These are phyloP conservation scores for Girardinus metallicus DNA, from an alignment of 2,797 vertebrate species.

Conservation along the genomic window DNA sequence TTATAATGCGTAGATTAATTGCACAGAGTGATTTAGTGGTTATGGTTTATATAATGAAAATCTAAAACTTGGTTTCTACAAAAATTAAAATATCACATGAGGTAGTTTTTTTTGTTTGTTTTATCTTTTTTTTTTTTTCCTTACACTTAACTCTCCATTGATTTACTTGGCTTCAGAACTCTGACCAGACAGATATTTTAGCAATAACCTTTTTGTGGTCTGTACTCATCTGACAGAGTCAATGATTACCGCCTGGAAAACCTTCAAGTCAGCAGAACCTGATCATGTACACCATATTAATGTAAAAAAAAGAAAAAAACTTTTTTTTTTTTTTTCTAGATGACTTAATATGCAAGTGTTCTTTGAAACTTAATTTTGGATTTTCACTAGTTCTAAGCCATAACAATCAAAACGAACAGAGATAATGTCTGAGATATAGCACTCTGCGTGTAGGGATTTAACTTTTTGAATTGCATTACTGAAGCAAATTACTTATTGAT, in stretches of 20 bases:
- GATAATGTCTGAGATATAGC: not conserved
- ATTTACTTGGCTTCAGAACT: not conserved
- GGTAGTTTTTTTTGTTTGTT: not conserved
- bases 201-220: conserved; percentile 1
- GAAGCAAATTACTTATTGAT: not conserved
- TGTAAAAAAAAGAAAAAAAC: no score
- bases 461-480: conserved; percentile 1
- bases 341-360: not conserved
- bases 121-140: not conserved
- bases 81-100: not conserved
- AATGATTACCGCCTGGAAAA: not conserved
- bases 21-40: not conserved
- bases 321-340: no score
- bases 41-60: not conserved
- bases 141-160: not conserved
- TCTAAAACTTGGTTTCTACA: not conserved
- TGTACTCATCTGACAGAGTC: not conserved
- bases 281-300: not conserved
- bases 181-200: not conserved
- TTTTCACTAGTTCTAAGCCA: not conserved
- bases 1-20: not conserved
- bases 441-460: not conserved
- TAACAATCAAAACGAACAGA: not conserved
- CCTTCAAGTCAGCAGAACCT: not conserved
- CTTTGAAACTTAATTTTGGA: not conserved